Base-by-base conservation (phyloP, 2,113 vertebrate species). In the Pachyramphus minor region DNA sequence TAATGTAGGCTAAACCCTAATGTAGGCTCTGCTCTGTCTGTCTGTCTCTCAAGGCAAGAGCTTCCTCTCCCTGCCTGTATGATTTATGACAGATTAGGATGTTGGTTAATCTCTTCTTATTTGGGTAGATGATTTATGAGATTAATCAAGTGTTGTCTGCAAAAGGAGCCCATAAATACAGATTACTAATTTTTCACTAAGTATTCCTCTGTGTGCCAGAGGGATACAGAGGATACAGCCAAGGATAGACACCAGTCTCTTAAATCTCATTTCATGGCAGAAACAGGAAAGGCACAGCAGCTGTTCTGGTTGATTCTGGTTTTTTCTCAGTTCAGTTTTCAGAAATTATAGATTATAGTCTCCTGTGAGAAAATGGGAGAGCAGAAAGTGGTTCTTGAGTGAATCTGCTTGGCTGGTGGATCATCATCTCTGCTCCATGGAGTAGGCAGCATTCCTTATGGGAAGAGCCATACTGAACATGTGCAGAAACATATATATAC, bases 371-470 rank as follows among this genome's bases (percentile, higher is more conserved):
- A 75, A 69, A 39, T 1, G 35, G 56, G 33, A 75, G 58, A 58
- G 67, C 35, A 47, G 58, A 71, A 74, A 42, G 62, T 1, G 18
- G 33, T 39, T 45, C 25, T 0, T 2, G 37, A 44, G n/a, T n/a
- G 45, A 37, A 53, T n/a, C 24, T 77, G 63, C 79, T 39, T n/a
- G 74, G 79, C 56, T 44, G 74, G 81, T 33, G 12, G 3, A 72
- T 52, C 50, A 52, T 8, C 33, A 9, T 20, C 79, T 53, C 50
- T 25, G 17, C 6, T 45, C 14, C 47, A 44, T 94, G 87, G 96
- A 96, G 66, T 97, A 98, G 90, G 98, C 98, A 19, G 97, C 98
- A 60, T 86, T 63, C 91, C 93, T 98, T 25, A 92, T 82, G 97
- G 96, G 96, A 92, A 98, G 96, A 84, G 97, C 97, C 11, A 42